Conservation (phyloP, 2,113 vertebrate genomes). For the Macaca nemestrina region DNA sequence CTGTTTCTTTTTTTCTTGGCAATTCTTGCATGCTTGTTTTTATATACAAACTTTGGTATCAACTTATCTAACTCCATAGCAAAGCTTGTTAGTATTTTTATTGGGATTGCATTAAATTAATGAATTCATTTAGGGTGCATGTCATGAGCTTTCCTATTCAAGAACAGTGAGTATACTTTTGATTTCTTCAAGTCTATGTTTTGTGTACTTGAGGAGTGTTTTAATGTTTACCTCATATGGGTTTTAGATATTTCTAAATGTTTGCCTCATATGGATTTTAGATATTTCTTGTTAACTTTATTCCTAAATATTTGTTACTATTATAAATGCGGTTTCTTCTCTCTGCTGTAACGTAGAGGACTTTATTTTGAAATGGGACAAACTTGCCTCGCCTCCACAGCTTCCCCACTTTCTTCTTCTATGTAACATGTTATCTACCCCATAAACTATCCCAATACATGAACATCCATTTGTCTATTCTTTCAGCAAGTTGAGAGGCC, state of each 20-base stretch:
- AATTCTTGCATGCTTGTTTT: slow-evolving; percentile 22
- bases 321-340: neutral
- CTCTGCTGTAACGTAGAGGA: neutral
- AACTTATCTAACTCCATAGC: neutral
- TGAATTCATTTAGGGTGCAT: neutral
- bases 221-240: neutral
- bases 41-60: neutral
- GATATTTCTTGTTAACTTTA: neutral
- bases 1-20: neutral
- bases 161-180: neutral
- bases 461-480: neutral
- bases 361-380: neutral
- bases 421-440: neutral
- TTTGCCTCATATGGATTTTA: neutral
- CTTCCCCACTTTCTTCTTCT: neutral
- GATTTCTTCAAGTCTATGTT: neutral
- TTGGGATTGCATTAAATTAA: neutral
- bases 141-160: neutral
- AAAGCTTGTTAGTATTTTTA: neutral
- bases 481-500: neutral
- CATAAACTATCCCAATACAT: neutral
- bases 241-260: neutral
- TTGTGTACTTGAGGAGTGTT: neutral
- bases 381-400: neutral
- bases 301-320: neutral